A percentile compares a stretch with the other conserved stretches of the same genome.
These are phyloP conservation scores for Sorex maritimensis DNA, from an alignment of 2,797 vertebrate species.

Conservation along the genomic window DNA sequence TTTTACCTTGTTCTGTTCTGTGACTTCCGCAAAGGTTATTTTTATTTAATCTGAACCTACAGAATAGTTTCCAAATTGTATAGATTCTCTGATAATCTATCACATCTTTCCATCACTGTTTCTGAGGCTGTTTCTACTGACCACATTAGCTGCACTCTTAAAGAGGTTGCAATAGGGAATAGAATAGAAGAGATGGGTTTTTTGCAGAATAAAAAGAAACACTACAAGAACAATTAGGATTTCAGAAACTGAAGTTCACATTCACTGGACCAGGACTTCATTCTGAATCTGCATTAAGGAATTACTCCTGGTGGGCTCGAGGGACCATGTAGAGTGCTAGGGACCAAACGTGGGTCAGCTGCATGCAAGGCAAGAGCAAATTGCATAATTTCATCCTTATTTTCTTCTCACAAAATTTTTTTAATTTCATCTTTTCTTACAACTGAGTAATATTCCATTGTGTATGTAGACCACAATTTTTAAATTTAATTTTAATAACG, in stretches of 20 bases:
- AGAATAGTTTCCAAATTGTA: constrained; percentile 4
- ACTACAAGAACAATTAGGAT: not conserved
- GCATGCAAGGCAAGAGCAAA: too few relatives aligned
- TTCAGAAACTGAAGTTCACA: constrained; percentile 2
- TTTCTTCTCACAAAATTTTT: too few relatives aligned
- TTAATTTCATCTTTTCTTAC: too few relatives aligned
- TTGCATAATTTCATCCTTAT: too few relatives aligned
- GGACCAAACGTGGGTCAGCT: too few relatives aligned
- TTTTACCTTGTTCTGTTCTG: not conserved
- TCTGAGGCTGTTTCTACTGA: not conserved
- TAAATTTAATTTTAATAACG: too few relatives aligned
- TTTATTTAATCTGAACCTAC: not conserved
- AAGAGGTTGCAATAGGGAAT: not conserved
- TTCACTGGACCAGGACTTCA: not conserved
- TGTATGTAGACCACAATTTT: not conserved
- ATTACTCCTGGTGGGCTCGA: too few relatives aligned
- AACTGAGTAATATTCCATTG: too few relatives aligned
- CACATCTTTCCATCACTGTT: not conserved
- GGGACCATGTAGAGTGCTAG: too few relatives aligned
- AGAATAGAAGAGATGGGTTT: not conserved
- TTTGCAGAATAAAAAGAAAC: not conserved
- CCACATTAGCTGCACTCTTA: not conserved
- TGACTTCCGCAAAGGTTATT: not conserved
- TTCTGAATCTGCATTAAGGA: too few relatives aligned
- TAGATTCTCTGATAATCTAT: not conserved